phyloP scores from a whole-genome alignment of 2,888 invertebrate genomes.

The Halocaridina rubra region DNA sequence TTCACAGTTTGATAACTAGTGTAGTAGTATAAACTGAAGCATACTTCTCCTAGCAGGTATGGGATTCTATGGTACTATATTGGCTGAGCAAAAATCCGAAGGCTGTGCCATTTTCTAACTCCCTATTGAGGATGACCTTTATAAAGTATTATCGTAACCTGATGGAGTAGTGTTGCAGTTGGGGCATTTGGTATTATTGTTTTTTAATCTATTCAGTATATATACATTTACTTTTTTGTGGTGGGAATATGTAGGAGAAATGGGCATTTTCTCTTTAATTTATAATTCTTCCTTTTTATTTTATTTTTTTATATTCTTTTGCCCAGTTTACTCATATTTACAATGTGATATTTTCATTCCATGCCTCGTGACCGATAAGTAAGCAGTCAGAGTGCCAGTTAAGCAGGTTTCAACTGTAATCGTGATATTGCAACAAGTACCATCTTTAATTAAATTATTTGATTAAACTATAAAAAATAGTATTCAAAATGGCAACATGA shows the following conservation, averaged over 20 bases:
- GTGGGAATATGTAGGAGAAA: conserved; percentile 15
- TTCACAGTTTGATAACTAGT: too few species aligned
- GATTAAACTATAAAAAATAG: too few species aligned
- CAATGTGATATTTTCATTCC: conserved; percentile 26
- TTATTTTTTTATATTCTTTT: not conserved
- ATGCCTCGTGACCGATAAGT: conserved; percentile 2
- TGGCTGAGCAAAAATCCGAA: not conserved
- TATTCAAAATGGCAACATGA: too few species aligned
- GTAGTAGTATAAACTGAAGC: too few species aligned
- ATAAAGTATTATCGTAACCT: not conserved
- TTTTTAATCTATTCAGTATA: too few species aligned
- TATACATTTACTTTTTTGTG: not conserved
- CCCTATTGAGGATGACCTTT: not conserved
- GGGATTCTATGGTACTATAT: too few species aligned
- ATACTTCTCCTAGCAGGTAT: too few species aligned
- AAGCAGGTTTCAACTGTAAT: too few species aligned
- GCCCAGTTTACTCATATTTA: conserved; percentile 32
- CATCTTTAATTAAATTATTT: too few species aligned
- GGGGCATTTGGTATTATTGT: not conserved
- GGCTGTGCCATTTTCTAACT: not conserved
- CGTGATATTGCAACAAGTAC: too few species aligned
- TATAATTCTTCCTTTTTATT: not conserved
- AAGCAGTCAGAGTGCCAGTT: too few species aligned
- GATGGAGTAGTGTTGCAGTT: not conserved
- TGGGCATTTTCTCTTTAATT: conserved; percentile 21